Evolutionary conservation across 2,113 vertebrate species (phyloP).

Genomic region (Arizona elegans): DNA sequence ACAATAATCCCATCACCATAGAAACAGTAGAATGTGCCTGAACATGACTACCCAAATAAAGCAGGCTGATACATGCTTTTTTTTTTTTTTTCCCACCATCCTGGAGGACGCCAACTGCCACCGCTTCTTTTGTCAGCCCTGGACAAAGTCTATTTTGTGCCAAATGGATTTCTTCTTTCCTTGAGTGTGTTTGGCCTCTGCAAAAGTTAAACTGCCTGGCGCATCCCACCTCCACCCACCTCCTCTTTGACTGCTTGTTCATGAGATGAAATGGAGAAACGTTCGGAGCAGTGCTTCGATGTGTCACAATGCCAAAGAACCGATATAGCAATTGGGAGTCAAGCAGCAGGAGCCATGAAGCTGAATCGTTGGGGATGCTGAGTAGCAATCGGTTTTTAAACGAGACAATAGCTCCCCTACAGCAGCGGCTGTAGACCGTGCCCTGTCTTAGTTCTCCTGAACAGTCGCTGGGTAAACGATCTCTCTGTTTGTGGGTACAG

Average conservation of each 20-base stretch:
- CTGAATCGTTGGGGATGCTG: background rate
- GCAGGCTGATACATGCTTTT: background rate
- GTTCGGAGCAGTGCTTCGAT: background rate
- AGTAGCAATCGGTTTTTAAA: background rate
- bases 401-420: background rate
- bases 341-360: background rate
- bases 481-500: background rate
- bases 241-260: background rate
- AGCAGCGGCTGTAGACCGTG: background rate
- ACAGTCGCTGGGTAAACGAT: background rate
- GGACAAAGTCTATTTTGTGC: background rate
- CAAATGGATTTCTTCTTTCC: background rate
- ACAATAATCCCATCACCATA: background rate
- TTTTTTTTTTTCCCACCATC: background rate
- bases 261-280: background rate
- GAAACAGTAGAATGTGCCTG: background rate
- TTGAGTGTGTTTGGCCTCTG: background rate
- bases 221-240: background rate
- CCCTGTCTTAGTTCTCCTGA: background rate
- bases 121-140: background rate
- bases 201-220: background rate
- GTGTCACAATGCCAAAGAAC: background rate
- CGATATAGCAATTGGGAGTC: background rate
- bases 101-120: background rate
- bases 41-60: background rate